A percentile compares a stretch with the other conserved stretches of the same genome.
These are phyloP conservation scores for Andrena marginata DNA, from an alignment of 2,888 invertebrate genomes.

Conservation along the genomic window DNA sequence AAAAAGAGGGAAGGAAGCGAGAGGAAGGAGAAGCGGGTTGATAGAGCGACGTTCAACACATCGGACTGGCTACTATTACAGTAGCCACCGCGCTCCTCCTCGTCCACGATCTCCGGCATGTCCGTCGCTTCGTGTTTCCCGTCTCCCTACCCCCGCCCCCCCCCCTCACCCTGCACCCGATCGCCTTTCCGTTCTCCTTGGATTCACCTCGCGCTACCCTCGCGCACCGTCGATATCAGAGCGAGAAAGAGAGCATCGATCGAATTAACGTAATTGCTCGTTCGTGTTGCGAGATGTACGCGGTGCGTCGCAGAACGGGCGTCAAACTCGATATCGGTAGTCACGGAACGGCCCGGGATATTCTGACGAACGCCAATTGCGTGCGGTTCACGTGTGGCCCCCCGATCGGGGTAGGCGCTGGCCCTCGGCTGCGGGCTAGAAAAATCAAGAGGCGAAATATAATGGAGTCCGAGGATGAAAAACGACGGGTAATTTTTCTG, in stretches of 20 bases:
- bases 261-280: conserved; percentile 61
- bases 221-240: conserved; percentile 17
- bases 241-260: conserved; percentile 47
- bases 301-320: conserved; percentile 27
- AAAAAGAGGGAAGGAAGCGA: neutral
- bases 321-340: conserved; percentile 36
- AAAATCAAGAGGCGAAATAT: conserved; percentile 60
- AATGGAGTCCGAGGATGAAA: conserved; percentile 69
- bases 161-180: neutral
- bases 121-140: conserved; percentile 30
- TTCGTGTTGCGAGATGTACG: conserved; percentile 49
- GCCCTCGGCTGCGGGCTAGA: neutral
- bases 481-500: conserved; percentile 72
- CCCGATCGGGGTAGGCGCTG: neutral
- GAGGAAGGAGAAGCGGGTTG: neutral
- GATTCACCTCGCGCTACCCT: neutral
- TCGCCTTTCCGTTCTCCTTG: conserved; percentile 34
- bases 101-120: conserved; percentile 20
- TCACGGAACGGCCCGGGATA: conserved; percentile 36
- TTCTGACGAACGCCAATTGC: conserved; percentile 49
- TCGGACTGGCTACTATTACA: neutral
- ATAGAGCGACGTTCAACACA: conserved; percentile 25
- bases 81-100: neutral
- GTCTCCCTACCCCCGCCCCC: neutral
- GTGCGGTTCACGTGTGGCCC: conserved; percentile 24